These are phyloP conservation scores for Leptopilina clavipes DNA, from an alignment of 1,140 invertebrate genomes.

Conservation along the genomic window DNA sequence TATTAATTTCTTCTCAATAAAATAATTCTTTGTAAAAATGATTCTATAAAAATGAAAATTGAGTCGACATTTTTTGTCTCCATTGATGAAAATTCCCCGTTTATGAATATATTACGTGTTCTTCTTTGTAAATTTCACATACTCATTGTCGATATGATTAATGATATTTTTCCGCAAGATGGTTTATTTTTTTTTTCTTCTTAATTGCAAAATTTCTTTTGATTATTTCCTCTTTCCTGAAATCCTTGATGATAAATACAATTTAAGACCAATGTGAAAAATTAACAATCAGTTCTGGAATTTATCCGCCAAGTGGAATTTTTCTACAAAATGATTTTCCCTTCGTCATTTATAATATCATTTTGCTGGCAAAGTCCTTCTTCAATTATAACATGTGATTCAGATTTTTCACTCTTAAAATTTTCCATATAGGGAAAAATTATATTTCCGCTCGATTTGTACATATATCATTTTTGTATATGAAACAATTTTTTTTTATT, in stretches of 20 bases:
- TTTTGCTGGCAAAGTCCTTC: neutral
- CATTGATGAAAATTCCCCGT: too few species aligned
- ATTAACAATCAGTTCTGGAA: neutral
- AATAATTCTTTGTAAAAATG: too few species aligned
- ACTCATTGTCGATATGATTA: neutral
- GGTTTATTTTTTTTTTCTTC: neutral
- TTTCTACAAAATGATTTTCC: neutral
- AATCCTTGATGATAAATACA: neutral
- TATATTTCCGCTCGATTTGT: conserved; percentile 9
- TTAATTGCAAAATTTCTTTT: neutral
- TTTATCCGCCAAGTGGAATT: neutral
- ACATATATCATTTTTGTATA: neutral
- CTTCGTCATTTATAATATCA: neutral
- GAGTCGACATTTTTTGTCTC: too few species aligned
- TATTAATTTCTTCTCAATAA: too few species aligned
- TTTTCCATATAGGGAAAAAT: conserved; percentile 1
- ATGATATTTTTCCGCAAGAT: neutral
- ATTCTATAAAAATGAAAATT: too few species aligned
- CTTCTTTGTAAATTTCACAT: too few species aligned
- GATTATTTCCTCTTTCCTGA: neutral
- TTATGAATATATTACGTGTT: too few species aligned
- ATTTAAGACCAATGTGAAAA: neutral
- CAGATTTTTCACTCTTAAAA: neutral
- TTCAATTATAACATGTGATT: neutral
- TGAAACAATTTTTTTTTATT: neutral